Base-by-base conservation (phyloP, 2,888 invertebrate species). In the Hyalella azteca region DNA sequence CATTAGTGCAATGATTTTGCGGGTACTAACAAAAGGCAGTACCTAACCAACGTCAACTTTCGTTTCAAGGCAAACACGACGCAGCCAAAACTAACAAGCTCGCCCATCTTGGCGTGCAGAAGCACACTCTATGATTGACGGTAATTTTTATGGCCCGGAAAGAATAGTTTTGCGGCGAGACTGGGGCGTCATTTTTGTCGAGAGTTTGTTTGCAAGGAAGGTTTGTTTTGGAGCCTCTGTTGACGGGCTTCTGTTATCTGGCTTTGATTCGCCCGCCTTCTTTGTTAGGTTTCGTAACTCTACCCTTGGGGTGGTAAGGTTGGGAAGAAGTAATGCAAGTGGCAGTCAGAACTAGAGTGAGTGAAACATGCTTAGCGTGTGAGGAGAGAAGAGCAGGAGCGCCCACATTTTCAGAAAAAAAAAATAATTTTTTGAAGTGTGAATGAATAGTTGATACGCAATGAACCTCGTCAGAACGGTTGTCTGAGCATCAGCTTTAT, bases 181-280 rank as follows among this genome's bases (percentile, higher is more conserved):
- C 19, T 36, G 32, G 66, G 36, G 66, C 66, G 66, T 66, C 66
- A 66, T 66, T 66, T 66, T 66, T 66, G 66, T 66, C 36, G 39
- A 36, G 19, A 66, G 66, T 66, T 66, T 66, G 66, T 66, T 66
- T 66, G 39, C 66, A 36, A 66, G 66, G 66, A 4, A 66, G 36
- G 66, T 66, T 66, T 66, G 66, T 11, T 66, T 66, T 32, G 66
- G 19, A 32, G 66, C 32, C 66, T 32, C 66, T 66, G 66, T 36
- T 36, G 66, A 4, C 66, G 22, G 36, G 36, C 66, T 66, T 66
- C 36, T 66, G 15, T 66, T 66, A 66, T 36, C 66, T 7, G 19
- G n/a, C 36, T 66, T 32, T 45, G 45, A 45, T 45, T 11, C 45
- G 15, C 45, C 15, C 15, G 11, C 45, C 9, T 45, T 15, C 45